Conservation (phyloP, 2,888 invertebrate species). For the Teinopalpus imperialis region DNA sequence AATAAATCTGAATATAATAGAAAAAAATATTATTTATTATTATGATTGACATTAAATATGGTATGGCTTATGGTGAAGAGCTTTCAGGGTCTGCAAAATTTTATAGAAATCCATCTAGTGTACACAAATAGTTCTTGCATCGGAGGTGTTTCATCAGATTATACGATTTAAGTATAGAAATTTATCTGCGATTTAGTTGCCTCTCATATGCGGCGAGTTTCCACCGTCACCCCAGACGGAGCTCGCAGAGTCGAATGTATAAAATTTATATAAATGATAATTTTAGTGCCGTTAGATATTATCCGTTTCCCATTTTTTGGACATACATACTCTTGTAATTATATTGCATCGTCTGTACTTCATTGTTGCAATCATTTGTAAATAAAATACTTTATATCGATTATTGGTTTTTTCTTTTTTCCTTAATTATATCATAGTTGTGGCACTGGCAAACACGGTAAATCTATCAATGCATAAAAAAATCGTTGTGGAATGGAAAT, state of each 20-base stretch:
- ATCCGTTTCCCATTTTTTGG: constrained; percentile 77
- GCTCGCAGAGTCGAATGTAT: constrained; percentile 59
- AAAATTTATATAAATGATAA: constrained; percentile 71
- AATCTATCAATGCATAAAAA: no score
- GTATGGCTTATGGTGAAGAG: no score
- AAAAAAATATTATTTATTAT: no score
- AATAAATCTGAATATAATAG: no score
- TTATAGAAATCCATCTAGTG: no score
- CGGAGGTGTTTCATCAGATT: no score
- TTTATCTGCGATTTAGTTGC: constrained; percentile 12
- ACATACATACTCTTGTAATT: constrained; percentile 78
- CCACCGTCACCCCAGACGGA: constrained; percentile 37
- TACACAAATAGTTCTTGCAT: no score
- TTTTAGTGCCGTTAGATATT: constrained; percentile 80
- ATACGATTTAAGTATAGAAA: no score
- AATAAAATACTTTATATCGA: constrained; percentile 61
- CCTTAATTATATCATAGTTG: not conserved
- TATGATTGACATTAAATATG: no score
- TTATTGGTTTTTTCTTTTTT: not conserved
- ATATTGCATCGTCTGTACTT: constrained; percentile 80
- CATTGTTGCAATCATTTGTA: constrained; percentile 84
- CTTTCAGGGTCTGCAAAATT: no score
- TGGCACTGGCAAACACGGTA: no score
- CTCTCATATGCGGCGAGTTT: constrained; percentile 11
- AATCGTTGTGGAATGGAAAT: no score